Conservation (phyloP, 2,888 invertebrate species). For the Dendrolimus houi region DNA sequence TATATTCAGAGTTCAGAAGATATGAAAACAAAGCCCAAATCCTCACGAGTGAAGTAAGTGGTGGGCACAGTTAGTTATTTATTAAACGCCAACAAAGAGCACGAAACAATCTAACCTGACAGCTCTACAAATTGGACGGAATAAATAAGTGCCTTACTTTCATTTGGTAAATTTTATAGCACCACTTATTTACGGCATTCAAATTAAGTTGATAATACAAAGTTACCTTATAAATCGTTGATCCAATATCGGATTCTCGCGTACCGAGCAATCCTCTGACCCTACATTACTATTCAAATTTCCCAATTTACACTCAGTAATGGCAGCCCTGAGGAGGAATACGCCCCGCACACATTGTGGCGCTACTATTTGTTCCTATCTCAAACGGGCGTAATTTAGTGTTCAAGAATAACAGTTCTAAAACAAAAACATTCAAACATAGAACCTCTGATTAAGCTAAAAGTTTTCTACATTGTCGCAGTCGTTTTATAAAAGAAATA, state of each 20-base stretch:
- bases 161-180: neutral
- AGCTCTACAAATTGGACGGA: neutral
- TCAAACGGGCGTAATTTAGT: conserved; percentile 5
- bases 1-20: no score
- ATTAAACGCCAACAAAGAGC: no score
- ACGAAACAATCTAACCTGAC: neutral
- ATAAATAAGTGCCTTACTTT: neutral
- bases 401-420: conserved; percentile 6
- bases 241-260: conserved; percentile 27
- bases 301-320: conserved; percentile 36
- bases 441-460: neutral
- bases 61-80: no score
- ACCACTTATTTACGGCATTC: conserved; percentile 14
- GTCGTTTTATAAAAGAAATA: neutral
- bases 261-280: conserved; percentile 24
- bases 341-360: conserved; percentile 11
- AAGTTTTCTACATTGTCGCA: neutral
- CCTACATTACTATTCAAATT: conserved; percentile 33
- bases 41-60: no score
- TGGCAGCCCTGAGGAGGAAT: conserved; percentile 16
- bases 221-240: conserved; percentile 17
- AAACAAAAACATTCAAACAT: conserved; percentile 1
- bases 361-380: conserved; percentile 10
- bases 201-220: conserved; percentile 19
- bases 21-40: no score